These are phyloP conservation scores for Platycercus adscitus DNA, from an alignment of 2,113 vertebrate genomes.

Conservation along the genomic window DNA sequence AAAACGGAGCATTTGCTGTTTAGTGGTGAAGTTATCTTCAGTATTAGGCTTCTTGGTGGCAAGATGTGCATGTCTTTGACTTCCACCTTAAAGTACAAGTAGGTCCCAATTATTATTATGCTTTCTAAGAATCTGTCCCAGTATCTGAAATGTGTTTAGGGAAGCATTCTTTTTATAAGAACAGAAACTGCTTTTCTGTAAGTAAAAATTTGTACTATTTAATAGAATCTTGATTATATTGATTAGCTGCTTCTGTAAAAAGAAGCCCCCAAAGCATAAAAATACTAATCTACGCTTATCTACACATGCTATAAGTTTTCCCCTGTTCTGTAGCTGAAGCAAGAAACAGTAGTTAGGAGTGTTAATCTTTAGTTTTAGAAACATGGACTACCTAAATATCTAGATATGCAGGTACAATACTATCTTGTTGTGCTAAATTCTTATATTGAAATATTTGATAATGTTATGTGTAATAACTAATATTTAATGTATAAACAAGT, in stretches of 20 bases:
- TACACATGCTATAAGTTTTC: neutral
- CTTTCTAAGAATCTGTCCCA: neutral
- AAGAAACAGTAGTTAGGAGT: neutral
- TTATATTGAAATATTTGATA: neutral
- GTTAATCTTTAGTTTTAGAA: neutral
- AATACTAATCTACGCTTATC: neutral
- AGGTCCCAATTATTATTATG: neutral
- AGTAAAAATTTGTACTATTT: neutral
- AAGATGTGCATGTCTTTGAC: neutral
- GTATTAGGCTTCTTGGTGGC: neutral
- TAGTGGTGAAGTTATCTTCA: neutral
- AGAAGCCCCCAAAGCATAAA: neutral
- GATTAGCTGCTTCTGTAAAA: neutral
- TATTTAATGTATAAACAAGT: neutral
- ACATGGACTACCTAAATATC: neutral
- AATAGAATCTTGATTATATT: neutral
- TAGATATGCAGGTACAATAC: fast-evolving
- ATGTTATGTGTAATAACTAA: neutral
- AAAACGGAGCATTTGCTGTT: neutral
- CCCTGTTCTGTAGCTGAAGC: neutral
- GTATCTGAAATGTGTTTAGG: neutral
- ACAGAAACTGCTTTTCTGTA: neutral
- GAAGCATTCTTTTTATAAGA: neutral
- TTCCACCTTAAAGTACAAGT: neutral
- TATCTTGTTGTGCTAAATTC: neutral